phyloP scores from a whole-genome alignment of 2,888 invertebrate genomes.

The Pyrochroa serraticornis region DNA sequence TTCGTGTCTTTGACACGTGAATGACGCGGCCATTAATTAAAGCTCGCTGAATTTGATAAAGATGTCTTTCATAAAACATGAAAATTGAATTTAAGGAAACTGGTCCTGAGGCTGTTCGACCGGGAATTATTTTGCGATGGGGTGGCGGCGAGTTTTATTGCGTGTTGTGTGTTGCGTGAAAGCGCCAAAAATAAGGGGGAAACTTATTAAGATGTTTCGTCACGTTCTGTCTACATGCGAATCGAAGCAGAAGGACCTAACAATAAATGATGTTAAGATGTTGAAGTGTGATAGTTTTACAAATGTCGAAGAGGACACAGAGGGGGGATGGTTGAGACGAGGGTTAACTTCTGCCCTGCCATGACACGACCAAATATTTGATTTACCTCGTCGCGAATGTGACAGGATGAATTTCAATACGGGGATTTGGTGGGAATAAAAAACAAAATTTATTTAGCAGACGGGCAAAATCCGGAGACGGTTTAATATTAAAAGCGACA shows the following conservation, averaged over 20 bases:
- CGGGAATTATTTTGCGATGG: slow-evolving; percentile 16
- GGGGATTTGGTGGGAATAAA: neutral
- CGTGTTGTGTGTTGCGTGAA: slow-evolving; percentile 20
- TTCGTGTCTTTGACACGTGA: slow-evolving; percentile 32
- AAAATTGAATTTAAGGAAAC: slow-evolving; percentile 18
- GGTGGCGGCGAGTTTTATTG: slow-evolving; percentile 21
- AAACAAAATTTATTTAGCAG: neutral
- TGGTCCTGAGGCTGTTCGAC: slow-evolving; percentile 11
- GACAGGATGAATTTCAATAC: slow-evolving; percentile 10
- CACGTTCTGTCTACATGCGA: slow-evolving; percentile 43
- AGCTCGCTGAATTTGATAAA: slow-evolving; percentile 28
- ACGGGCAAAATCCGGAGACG: too few relatives aligned
- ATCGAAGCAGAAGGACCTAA: slow-evolving; percentile 45
- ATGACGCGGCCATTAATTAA: slow-evolving; percentile 32
- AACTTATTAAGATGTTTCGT: slow-evolving; percentile 34
- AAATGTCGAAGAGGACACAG: too few relatives aligned
- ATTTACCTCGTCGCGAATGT: slow-evolving; percentile 10
- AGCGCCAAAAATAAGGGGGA: slow-evolving; percentile 16
- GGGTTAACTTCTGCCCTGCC: slow-evolving; percentile 19
- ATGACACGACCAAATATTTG: slow-evolving; percentile 26
- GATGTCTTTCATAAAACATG: slow-evolving; percentile 22
- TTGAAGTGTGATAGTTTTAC: slow-evolving; percentile 48
- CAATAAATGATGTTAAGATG: slow-evolving; percentile 50
- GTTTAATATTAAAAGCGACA: neutral
- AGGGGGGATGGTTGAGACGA: slow-evolving; percentile 19